Evolutionary conservation across 2,113 vertebrate genomes (phyloP).

Genomic region (Bujurquina vittata): DNA sequence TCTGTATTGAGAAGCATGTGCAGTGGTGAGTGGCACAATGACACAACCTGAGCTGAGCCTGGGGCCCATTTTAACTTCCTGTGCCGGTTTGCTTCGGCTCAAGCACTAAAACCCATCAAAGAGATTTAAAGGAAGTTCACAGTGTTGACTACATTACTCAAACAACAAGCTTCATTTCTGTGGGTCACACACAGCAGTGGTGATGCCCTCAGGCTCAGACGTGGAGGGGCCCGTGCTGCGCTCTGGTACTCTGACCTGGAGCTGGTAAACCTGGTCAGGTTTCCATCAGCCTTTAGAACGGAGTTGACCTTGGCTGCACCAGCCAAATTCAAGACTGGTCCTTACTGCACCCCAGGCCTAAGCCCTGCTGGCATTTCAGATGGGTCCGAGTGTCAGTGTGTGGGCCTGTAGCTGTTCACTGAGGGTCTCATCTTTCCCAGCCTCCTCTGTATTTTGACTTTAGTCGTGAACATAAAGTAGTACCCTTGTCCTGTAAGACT

Average conservation of each 20-base stretch:
- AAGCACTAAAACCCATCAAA: too few species aligned
- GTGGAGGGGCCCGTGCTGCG: accelerated
- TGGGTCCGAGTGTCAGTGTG: not conserved
- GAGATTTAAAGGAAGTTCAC: too few species aligned
- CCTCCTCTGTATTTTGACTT: not conserved
- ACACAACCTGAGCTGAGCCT: too few species aligned
- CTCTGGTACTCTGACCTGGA: not conserved
- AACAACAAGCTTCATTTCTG: too few species aligned
- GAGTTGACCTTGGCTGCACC: not conserved
- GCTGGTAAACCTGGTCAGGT: not conserved
- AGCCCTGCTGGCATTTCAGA: not conserved
- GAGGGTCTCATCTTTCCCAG: not conserved
- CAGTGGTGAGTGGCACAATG: too few species aligned
- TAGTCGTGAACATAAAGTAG: not conserved
- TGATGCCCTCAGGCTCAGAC: not conserved
- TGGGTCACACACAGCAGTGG: too few species aligned
- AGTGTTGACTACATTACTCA: too few species aligned
- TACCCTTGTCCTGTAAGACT: not conserved
- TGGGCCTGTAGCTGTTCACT: too few species aligned
- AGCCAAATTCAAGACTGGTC: not conserved
- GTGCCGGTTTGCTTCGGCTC: too few species aligned
- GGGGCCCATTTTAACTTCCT: too few species aligned
- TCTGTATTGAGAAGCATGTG: too few species aligned
- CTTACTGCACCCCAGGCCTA: not conserved
- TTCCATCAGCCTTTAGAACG: not conserved